Evolutionary conservation across 1,140 invertebrate species (phyloP), one percentile per base, ranked within the genome.

Genomic region (Pteromalus puparum): DNA sequence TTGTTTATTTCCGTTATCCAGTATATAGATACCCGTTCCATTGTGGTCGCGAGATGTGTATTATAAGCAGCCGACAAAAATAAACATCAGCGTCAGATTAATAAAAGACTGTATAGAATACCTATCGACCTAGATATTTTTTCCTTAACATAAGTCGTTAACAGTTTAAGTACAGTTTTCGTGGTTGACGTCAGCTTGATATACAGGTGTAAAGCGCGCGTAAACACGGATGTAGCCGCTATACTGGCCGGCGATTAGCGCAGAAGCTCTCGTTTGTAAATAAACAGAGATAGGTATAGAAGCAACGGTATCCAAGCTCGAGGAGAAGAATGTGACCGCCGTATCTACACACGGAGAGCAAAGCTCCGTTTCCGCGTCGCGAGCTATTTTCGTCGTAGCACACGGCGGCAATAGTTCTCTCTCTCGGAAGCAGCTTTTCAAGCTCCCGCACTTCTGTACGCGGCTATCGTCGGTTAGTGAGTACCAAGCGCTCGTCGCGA

Each of bases 231-330:
- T 15, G 30, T 34, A 34, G 30, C 30, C 30, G 4, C 30, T 34
- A n/a, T n/a, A 34, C 30, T 34, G 30, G 30, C 0, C 30, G 30
- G 30, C 30, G 30, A 34, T 34, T 6, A n/a, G 13, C 24, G 70
- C 70, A 42, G 70, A 72, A 18, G 70, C 24, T 28, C 70, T 18
- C 70, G 70, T 28, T 72, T 28, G 70, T 18, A 72, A 72, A 72
- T 34, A 72, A n/a, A 24, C 70, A 42, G 38, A 42, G 38, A 9
- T 42, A 42, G 38, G 38, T 42, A 42, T 42, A 42, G 5, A 9
- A 9, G 6, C 24, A 24, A 0, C 30, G 30, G 70, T 34, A 72
- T 18, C 70, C 9, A 42, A 42, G 24, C 73, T 1, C 73, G 73
- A 12, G 26, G 12, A 34, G 7, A 46, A 75, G 21, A 75, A 75